phyloP scores from a whole-genome alignment of 2,888 invertebrate species.

The Hydraecia micacea region DNA sequence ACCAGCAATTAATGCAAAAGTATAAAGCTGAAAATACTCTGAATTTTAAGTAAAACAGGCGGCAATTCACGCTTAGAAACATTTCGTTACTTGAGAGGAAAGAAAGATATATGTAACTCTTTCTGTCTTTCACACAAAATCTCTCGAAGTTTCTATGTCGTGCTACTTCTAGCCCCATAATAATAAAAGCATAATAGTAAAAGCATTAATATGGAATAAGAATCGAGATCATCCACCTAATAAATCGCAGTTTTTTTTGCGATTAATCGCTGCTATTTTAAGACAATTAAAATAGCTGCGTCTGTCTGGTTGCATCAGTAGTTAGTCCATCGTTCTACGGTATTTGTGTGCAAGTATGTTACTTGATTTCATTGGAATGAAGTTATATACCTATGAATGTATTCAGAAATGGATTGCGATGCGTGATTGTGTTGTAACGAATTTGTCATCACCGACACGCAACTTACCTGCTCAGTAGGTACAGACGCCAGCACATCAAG shows the following conservation, averaged over 20 bases:
- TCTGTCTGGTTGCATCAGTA: slow-evolving; percentile 43
- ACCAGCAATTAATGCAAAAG: not conserved
- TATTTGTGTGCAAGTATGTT: slow-evolving; percentile 37
- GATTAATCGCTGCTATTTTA: slow-evolving; percentile 35
- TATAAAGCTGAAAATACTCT: not conserved
- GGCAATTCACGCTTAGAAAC: not conserved
- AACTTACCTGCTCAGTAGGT: too few species aligned
- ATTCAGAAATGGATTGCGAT: slow-evolving; percentile 19
- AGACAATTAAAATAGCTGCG: slow-evolving; percentile 39
- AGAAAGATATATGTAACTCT: too few species aligned
- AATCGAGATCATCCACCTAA: slow-evolving; percentile 14
- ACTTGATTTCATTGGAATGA: slow-evolving; percentile 44
- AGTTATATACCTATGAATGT: not conserved
- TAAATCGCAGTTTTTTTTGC: slow-evolving; percentile 17
- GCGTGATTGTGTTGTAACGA: slow-evolving; percentile 3
- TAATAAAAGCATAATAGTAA: too few species aligned
- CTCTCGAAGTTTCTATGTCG: too few species aligned
- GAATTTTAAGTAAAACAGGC: not conserved
- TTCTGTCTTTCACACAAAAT: not conserved
- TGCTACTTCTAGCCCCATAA: not conserved
- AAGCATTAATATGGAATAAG: not conserved
- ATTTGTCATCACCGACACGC: not conserved
- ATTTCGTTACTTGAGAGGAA: too few species aligned
- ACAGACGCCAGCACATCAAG: too few species aligned
- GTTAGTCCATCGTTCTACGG: slow-evolving; percentile 42